Conservation (phyloP, 2,888 invertebrate genomes). For the Andrena dorsata region DNA sequence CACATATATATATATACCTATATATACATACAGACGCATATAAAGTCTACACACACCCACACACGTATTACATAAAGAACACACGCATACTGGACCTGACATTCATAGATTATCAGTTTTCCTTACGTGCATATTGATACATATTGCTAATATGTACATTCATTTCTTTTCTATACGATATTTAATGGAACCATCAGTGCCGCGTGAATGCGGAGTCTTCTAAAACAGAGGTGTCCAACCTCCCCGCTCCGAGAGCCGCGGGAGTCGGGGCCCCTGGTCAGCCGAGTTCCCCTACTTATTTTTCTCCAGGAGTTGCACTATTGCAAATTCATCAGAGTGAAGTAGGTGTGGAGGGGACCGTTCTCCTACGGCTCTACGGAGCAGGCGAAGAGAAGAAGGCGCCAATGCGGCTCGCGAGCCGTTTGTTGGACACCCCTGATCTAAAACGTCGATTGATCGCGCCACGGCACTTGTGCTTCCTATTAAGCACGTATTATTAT, state of each 20-base stretch:
- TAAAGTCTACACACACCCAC: constrained; percentile 6
- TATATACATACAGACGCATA: constrained; percentile 18
- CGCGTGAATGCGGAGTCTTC: constrained; percentile 37
- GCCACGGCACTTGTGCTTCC: constrained; percentile 60
- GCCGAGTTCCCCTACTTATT: no score
- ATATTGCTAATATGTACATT: constrained; percentile 48
- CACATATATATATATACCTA: not conserved
- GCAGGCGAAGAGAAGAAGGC: no score
- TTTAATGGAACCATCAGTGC: constrained; percentile 65
- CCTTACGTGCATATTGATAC: constrained; percentile 61
- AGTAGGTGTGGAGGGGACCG: no score
- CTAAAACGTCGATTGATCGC: constrained; percentile 33
- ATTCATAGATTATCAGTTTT: constrained; percentile 69
- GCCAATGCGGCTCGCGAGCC: no score
- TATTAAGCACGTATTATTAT: constrained; percentile 61
- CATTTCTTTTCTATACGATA: constrained; percentile 74
- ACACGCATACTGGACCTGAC: constrained; percentile 51
- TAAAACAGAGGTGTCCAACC: not conserved
- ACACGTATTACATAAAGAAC: constrained; percentile 11
- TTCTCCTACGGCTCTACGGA: no score
- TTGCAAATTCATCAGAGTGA: no score
- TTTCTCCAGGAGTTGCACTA: no score
- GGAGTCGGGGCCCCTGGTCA: no score
- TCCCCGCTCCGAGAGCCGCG: no score
- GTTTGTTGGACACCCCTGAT: not conserved